phyloP scores from a whole-genome alignment of 2,113 vertebrate species.

The Acrocephalus arundinaceus region DNA sequence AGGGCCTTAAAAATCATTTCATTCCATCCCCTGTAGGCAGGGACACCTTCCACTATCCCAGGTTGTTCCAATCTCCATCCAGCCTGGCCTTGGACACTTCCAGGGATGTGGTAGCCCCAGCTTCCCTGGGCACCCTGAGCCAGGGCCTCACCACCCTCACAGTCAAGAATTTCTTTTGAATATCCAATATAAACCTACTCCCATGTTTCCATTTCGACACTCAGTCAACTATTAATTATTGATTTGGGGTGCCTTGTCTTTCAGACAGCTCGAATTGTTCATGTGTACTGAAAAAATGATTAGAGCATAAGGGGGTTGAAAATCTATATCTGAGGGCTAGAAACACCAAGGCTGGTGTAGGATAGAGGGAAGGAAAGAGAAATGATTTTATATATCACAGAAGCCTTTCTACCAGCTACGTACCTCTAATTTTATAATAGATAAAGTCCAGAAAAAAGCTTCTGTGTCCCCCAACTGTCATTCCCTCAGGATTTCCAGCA shows the following conservation, averaged over 20 bases:
- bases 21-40: neutral
- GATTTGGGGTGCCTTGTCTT: neutral
- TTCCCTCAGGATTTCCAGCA: neutral
- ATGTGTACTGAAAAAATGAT: neutral
- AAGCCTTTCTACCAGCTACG: neutral
- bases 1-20: neutral
- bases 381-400: neutral
- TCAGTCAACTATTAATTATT: neutral
- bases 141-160: neutral
- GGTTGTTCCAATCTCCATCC: fast-evolving
- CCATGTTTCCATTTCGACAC: neutral
- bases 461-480: neutral
- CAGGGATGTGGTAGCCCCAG: neutral
- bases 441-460: neutral
- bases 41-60: neutral
- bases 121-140: fast-evolving
- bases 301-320: neutral
- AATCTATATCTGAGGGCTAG: neutral
- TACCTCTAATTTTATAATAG: neutral
- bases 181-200: neutral
- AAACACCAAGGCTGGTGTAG: neutral
- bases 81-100: neutral
- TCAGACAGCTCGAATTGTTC: neutral
- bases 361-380: neutral
- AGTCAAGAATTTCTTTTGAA: neutral